These are phyloP conservation scores for Amyelois transitella DNA, from an alignment of 1,140 invertebrate genomes.

Conservation along the genomic window DNA sequence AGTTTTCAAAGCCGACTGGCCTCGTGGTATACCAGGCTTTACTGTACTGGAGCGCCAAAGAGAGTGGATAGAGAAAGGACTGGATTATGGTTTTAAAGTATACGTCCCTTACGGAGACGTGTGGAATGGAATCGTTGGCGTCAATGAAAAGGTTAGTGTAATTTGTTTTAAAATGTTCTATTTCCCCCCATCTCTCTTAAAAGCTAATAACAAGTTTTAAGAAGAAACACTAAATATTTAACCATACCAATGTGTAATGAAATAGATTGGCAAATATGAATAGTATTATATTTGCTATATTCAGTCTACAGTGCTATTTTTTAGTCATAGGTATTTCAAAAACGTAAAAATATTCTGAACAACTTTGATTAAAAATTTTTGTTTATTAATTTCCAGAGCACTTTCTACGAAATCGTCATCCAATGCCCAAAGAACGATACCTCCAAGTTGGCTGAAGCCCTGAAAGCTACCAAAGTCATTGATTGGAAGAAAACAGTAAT, in stretches of 20 bases:
- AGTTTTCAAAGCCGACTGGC: constrained; percentile 29
- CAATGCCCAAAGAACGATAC: constrained; percentile 20
- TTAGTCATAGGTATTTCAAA: no score
- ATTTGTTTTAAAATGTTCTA: not conserved
- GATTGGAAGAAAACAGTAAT: constrained; percentile 14
- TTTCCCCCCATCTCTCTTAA: not conserved
- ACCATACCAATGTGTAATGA: no score
- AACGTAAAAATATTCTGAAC: no score
- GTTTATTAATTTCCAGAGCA: not conserved
- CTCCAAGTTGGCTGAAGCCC: constrained; percentile 7
- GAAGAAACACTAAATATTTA: no score
- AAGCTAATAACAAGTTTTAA: no score
- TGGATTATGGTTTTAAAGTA: constrained; percentile 37
- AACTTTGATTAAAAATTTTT: no score
- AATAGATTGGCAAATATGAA: no score
- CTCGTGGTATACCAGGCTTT: constrained; percentile 27
- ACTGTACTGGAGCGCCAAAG: constrained; percentile 22
- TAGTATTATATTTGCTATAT: no score
- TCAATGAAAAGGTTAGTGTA: constrained; percentile 15
- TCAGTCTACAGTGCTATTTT: no score
- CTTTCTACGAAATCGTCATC: constrained; percentile 7
- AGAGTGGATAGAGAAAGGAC: constrained; percentile 17
- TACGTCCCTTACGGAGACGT: constrained; percentile 40
- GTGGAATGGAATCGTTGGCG: constrained; percentile 28
- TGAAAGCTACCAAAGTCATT: constrained; percentile 18